Conservation (phyloP, 2,797 vertebrate species). For the Sebastes dallii region DNA sequence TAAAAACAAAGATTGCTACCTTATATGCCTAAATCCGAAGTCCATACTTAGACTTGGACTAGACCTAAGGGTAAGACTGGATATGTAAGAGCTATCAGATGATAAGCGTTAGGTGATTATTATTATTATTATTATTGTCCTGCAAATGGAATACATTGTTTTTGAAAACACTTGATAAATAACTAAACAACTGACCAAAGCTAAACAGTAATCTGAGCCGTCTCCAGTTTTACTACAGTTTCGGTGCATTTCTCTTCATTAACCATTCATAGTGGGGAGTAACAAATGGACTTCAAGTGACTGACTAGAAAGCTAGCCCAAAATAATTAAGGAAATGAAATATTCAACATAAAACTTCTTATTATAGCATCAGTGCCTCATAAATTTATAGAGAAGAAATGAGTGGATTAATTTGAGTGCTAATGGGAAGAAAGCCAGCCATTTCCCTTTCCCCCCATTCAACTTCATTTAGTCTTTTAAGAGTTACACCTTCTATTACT, state of each 20-base stretch:
- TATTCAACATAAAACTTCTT: slow-evolving; percentile 78
- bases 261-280: slow-evolving; percentile 57
- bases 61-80: background rate
- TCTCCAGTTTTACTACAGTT: slow-evolving; percentile 7
- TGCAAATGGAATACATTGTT: background rate
- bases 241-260: slow-evolving; percentile 54
- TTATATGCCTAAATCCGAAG: background rate
- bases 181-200: slow-evolving; percentile 24
- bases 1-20: background rate
- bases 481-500: slow-evolving; percentile 48
- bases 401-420: slow-evolving; percentile 68
- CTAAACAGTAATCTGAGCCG: slow-evolving; percentile 23
- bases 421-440: slow-evolving; percentile 66
- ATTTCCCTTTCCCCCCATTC: slow-evolving; percentile 53
- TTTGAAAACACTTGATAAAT: background rate
- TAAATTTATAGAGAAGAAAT: slow-evolving; percentile 72
- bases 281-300: slow-evolving; percentile 68
- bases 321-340: slow-evolving; percentile 81
- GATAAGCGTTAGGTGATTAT: background rate
- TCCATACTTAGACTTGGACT: background rate
- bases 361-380: slow-evolving; percentile 75
- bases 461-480: slow-evolving; percentile 56
- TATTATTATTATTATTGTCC: too few relatives aligned
- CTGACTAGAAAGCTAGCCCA: slow-evolving; percentile 52
- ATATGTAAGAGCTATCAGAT: background rate